Conservation (phyloP, 2,113 vertebrate species). For the Gymnobelideus leadbeateri region DNA sequence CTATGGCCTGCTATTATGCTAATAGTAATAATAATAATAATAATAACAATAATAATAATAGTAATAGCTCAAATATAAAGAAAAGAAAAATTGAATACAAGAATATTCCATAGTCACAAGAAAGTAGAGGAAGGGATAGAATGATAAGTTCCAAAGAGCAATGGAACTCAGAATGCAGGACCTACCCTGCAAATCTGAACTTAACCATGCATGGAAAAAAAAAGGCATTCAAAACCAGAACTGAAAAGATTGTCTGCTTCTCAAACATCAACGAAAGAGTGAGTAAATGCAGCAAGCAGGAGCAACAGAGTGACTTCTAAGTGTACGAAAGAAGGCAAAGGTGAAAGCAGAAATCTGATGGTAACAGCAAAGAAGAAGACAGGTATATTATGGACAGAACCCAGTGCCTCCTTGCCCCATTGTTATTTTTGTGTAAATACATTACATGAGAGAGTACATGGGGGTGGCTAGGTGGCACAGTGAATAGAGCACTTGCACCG, state of each 20-base stretch:
- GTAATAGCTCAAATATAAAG: background rate
- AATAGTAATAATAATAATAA: background rate
- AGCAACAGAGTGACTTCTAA: background rate
- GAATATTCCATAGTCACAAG: background rate
- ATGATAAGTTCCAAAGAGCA: background rate
- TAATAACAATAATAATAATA: background rate
- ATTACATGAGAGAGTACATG: background rate
- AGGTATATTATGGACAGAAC: background rate
- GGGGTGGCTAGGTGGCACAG: too few species aligned
- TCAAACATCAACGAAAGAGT: background rate
- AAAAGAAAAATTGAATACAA: background rate
- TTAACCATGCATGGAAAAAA: background rate
- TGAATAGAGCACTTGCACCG: too few species aligned
- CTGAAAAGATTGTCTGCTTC: background rate
- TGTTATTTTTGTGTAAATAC: background rate
- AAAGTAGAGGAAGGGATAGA: background rate
- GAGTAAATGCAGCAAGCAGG: background rate
- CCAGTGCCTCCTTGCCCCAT: background rate
- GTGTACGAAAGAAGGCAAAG: background rate
- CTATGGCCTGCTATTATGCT: background rate
- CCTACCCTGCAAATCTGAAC: background rate
- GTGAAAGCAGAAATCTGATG: background rate
- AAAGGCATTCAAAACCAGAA: background rate
- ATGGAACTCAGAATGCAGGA: background rate
- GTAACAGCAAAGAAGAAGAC: background rate